Evolutionary conservation across 2,797 vertebrate species (phyloP).

Genomic region (Propithecus deckenii): DNA sequence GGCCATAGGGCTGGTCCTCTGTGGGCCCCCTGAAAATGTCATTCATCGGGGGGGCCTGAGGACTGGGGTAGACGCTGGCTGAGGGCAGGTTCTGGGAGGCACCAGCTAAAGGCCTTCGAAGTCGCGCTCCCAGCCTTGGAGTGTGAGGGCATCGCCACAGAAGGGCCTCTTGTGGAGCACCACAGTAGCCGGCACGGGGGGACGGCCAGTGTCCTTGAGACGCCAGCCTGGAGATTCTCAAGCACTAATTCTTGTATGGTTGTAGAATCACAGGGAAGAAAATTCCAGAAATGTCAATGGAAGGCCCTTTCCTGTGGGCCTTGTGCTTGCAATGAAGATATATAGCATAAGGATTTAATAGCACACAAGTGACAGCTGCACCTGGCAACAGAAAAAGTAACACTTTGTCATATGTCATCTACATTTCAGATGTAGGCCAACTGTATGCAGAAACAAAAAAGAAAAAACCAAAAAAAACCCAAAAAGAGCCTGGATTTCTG

Average conservation of each 20-base stretch:
- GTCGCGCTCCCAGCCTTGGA: too few relatives aligned
- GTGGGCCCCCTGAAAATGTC: neutral
- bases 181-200: neutral
- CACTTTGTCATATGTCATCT: neutral
- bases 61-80: fast-evolving
- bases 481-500: neutral
- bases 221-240: neutral
- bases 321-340: neutral
- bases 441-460: neutral
- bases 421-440: neutral
- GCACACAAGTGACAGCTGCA: neutral
- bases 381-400: neutral
- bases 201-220: neutral
- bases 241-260: neutral
- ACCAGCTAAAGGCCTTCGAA: neutral
- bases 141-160: too few relatives aligned
- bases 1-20: neutral
- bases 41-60: fast-evolving
- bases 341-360: neutral
- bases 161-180: neutral
- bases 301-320: neutral
- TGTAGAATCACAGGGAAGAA: neutral
- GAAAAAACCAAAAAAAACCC: neutral
- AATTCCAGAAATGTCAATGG: neutral
- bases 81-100: fast-evolving